Conservation (phyloP, 2,113 vertebrate species). For the Salvelinus namaycush region DNA sequence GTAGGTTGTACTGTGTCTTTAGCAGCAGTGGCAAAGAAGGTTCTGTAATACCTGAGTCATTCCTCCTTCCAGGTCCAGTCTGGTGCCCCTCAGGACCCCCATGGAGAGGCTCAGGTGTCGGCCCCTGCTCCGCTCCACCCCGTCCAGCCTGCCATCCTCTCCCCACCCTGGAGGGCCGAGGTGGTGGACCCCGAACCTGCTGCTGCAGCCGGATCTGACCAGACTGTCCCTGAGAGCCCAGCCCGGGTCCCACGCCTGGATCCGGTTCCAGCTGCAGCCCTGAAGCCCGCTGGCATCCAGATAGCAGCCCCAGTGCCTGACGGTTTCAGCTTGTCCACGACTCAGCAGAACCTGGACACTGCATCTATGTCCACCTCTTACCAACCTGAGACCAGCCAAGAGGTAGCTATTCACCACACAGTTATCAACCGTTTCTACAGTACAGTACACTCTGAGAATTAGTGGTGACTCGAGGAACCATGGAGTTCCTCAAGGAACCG, state of each 20-base stretch:
- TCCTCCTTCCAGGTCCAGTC: constrained; percentile 35
- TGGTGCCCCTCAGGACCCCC: constrained; percentile 28
- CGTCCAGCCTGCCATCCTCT: constrained; percentile 43
- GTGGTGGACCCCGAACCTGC: constrained; percentile 42
- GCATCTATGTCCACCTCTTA: constrained; percentile 37
- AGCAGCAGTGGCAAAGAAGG: neutral
- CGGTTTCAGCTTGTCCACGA: constrained; percentile 57
- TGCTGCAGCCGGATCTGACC: constrained; percentile 22
- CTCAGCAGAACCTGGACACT: constrained; percentile 65
- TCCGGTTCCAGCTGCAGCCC: constrained; percentile 23
- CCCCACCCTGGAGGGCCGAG: constrained; percentile 47
- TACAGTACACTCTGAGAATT: neutral
- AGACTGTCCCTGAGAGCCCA: constrained; percentile 30
- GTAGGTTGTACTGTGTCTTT: neutral
- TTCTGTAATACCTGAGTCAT: neutral
- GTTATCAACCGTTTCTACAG: neutral
- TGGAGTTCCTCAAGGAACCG: too few species aligned
- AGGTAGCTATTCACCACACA: constrained; percentile 51
- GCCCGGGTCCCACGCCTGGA: neutral
- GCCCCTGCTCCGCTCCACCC: constrained; percentile 38
- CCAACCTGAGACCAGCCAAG: constrained; percentile 58
- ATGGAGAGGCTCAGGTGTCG: constrained; percentile 53
- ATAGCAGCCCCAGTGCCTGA: constrained; percentile 59
- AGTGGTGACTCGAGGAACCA: too few species aligned
- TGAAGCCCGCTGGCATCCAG: constrained; percentile 73